Percentiles rank a stretch among this genome's conserved stretches.
These are phyloP conservation scores for Gymnoscopelus microlampas DNA, from an alignment of 2,797 vertebrate species.

Conservation along the genomic window DNA sequence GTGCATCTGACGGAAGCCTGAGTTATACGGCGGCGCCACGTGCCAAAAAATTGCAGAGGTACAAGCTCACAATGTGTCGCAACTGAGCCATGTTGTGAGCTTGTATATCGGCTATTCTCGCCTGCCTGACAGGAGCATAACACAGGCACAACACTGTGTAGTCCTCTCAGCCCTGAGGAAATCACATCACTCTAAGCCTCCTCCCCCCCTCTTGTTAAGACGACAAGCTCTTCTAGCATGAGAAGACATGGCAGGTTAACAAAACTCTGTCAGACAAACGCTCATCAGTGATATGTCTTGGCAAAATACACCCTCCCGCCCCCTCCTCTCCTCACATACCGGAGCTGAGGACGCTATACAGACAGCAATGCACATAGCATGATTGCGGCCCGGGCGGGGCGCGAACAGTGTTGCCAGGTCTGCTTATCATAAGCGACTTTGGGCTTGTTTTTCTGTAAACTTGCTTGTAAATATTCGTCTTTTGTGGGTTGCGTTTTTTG, in stretches of 20 bases:
- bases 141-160: constrained; percentile 14
- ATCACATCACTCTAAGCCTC: constrained; percentile 34
- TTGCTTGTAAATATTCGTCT: no score
- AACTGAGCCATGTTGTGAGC: no score
- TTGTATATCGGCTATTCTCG: no score
- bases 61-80: no score
- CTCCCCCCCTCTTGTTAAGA: constrained; percentile 10
- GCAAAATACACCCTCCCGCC: background rate
- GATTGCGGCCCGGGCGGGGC: background rate
- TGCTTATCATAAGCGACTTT: no score
- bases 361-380: background rate
- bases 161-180: constrained; percentile 49
- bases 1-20: no score
- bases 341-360: constrained; percentile 1
- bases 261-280: constrained; percentile 19
- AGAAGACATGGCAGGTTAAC: constrained; percentile 23
- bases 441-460: no score
- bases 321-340: background rate
- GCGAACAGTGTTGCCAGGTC: no score
- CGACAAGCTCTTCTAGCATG: constrained; percentile 35
- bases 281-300: constrained; percentile 17
- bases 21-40: no score
- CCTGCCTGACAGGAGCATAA: no score
- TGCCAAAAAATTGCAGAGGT: no score
- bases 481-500: no score